These are phyloP conservation scores for Callorhinus ursinus DNA, from an alignment of 2,113 vertebrate species.

Conservation along the genomic window DNA sequence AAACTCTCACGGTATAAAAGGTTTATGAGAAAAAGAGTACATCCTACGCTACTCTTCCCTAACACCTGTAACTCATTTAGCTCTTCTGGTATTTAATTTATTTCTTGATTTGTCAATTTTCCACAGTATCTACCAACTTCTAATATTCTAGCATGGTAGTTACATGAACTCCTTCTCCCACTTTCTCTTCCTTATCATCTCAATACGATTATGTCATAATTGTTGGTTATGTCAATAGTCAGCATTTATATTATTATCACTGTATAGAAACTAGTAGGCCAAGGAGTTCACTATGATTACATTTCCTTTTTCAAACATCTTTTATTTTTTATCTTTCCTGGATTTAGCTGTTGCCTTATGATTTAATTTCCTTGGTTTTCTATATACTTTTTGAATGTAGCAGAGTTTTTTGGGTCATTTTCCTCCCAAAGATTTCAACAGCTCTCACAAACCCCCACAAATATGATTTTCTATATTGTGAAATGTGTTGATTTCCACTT, in stretches of 20 bases:
- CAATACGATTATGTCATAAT: neutral
- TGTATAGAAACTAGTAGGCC: neutral
- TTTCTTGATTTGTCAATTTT: constrained; percentile 31
- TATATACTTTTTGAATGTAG: neutral
- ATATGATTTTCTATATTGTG: neutral
- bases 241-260: neutral
- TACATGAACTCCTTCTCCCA: neutral
- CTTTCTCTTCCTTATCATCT: neutral
- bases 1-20: neutral
- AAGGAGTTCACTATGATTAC: neutral
- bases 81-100: neutral
- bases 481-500: neutral
- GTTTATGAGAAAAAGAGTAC: neutral
- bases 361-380: neutral
- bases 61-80: neutral
- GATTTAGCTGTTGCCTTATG: neutral
- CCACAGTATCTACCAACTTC: neutral
- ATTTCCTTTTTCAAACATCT: neutral
- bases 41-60: neutral
- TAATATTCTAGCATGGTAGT: neutral
- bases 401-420: neutral
- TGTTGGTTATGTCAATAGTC: neutral
- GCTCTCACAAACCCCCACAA: neutral
- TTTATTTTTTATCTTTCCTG: neutral
- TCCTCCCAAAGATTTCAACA: neutral